phyloP scores from a whole-genome alignment of 1,140 invertebrate species.

The Delia radicum region DNA sequence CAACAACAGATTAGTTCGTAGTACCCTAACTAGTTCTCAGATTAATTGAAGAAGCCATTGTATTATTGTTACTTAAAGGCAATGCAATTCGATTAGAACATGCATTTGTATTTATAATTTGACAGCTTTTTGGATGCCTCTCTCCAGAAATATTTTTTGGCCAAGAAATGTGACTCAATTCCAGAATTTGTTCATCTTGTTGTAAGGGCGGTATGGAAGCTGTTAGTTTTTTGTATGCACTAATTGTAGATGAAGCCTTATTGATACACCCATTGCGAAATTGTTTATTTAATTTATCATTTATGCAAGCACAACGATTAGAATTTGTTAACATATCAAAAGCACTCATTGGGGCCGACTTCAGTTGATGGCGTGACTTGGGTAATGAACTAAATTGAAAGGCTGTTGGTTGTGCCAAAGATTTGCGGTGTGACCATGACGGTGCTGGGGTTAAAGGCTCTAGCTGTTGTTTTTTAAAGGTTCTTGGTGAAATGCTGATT shows the following conservation, averaged over 20 bases:
- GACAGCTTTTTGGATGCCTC: too few species aligned
- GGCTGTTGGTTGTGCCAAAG: neutral
- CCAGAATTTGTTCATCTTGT: neutral
- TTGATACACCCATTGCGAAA: conserved; percentile 27
- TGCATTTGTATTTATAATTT: too few species aligned
- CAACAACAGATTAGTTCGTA: too few species aligned
- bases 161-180: neutral
- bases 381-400: neutral
- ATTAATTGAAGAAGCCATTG: too few species aligned
- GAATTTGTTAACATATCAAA: conserved; percentile 40
- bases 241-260: conserved; percentile 26
- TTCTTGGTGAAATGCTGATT: conserved; percentile 10
- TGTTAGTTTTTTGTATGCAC: conserved; percentile 30
- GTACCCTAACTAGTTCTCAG: too few species aligned
- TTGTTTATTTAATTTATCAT: conserved; percentile 19
- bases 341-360: conserved; percentile 31
- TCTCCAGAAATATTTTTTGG: neutral
- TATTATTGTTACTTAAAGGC: too few species aligned
- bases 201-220: conserved; percentile 15
- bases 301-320: neutral
- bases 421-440: neutral
- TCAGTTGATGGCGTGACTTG: neutral
- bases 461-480: conserved; percentile 25
- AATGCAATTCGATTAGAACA: too few species aligned
- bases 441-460: too few species aligned